Evolutionary conservation across 2,888 invertebrate species (phyloP), one percentile per base, ranked within the genome.

Genomic region (Drosophila percnosoma): DNA sequence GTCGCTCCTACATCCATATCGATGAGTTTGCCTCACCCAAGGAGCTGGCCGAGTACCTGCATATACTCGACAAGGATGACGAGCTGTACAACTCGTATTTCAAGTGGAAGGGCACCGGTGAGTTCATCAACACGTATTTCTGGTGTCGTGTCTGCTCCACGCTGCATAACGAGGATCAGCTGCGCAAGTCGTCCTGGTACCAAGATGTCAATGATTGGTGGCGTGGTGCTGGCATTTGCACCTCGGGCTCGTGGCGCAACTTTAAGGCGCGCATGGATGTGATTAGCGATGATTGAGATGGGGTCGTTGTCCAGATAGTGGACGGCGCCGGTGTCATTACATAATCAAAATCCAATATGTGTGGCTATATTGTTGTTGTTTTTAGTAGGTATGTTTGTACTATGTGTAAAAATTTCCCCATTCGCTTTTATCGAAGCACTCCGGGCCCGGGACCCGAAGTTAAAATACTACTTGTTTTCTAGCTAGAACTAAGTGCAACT

Each of bases 11-110:
- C 94, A 97, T 99, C 70, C 99, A 99, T 93, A 98, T 99, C 29
- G 99, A 99, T 91, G 98, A 99, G 93, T 99, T 99, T 92, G 95
- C 96, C 36, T 96, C 96, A 29, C 96, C 99, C 0, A 96, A 96
- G 88, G 96, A 97, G 82, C 94, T 99, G 75, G 99, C 99, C 42
- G 95, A 95, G 36, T 99, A 98, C 93, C 94, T 99, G 64, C 95
- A 96, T 76, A 95, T 96, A 59, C 94, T 99, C 66, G 98, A 98
- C 92, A 94, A 95, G 78, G 97, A 99, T 92, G 98, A 98, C 91
- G 95, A 95, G 51, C 94, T 98, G 2, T 99, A 99, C 93, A 99
- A 99, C 93, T 97, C 98, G 34, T 99, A 99, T 93, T 99, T 99
- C 93, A 95, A 95, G 84, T 98, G 98, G 98, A 97, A 97, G 94